Evolutionary conservation across 2,113 vertebrate genomes (phyloP), one percentile per base, ranked within the genome.

Genomic region (Syrrhaptes paradoxus): DNA sequence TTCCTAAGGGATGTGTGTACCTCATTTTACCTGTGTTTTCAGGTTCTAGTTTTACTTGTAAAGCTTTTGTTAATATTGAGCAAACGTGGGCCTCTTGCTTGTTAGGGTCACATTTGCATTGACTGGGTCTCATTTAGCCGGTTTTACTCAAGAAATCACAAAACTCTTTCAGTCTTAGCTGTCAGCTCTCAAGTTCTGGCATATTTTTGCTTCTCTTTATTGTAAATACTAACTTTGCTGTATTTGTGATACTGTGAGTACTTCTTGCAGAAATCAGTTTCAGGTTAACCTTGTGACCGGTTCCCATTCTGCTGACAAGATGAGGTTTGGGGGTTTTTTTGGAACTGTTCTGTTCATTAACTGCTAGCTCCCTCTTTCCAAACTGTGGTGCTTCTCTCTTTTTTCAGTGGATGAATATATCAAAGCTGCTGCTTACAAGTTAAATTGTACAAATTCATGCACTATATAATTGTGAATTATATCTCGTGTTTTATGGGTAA

Each of bases 41-140:
- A 36, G 31, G 87, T 87, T 74, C 20, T 28, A 31, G 25, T 18
- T 90, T 67, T 59, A 48, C 76, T 63, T n/a, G 7, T 59, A 36
- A 82, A 41, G 32, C 14, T 58, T 81, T 55, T 77, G 71, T 45
- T 43, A 78, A 36, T 26, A 41, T 17, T 43, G 29, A 61, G 28
- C 18, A 51, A 89, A 73, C 3, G 3, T 0, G 0, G 4, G 2
- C 54, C 13, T 87, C 41, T 36, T n/a, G 16, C 63, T 65, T 63
- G 10, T 62, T 52, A 54, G 41, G 26, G 25, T 46, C 34, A 20
- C 10, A 10, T 68, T 91, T 68, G 24, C 45, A 19, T 71, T 76
- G n/a, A 36, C 19, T 46, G 19, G 3, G 0, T 81, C 45, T 74
- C 45, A 45, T 32, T 51, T 73, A 77, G 32, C 28, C 26, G 6